Conservation (phyloP, 2,113 vertebrate genomes). For the Thunnus maccoyii region DNA sequence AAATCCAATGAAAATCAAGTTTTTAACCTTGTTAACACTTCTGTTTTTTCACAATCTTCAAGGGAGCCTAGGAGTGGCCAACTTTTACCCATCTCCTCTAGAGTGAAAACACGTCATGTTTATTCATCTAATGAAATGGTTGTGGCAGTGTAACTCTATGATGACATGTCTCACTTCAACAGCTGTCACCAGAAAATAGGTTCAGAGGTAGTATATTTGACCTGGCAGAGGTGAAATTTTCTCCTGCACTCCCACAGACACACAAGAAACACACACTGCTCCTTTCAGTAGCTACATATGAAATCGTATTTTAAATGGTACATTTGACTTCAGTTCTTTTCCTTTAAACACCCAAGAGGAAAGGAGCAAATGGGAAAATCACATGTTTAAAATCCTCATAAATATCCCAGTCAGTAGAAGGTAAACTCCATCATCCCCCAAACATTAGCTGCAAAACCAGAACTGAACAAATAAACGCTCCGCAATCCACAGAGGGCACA, state of each 20-base stretch:
- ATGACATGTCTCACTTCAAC: conserved; percentile 22
- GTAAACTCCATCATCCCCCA: conserved; percentile 22
- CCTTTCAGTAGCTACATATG: conserved; percentile 36
- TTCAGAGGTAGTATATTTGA: conserved; percentile 24
- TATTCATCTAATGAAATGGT: conserved; percentile 27
- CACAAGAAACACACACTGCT: neutral
- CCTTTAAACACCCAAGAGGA: conserved; percentile 33
- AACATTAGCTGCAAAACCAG: conserved; percentile 55
- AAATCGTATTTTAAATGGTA: conserved; percentile 44
- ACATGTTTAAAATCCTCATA: conserved; percentile 59
- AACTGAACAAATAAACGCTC: conserved; percentile 59
- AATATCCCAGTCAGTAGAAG: conserved; percentile 51
- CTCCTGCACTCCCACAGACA: conserved; percentile 12
- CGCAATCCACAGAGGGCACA: conserved; percentile 6
- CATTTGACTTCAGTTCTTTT: conserved; percentile 21
- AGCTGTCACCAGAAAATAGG: conserved; percentile 24
- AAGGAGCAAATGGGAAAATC: conserved; percentile 56
- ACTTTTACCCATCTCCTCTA: conserved; percentile 22
- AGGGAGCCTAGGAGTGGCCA: conserved; percentile 11
- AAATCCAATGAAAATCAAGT: no score
- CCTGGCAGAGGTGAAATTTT: conserved; percentile 11
- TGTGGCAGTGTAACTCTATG: neutral
- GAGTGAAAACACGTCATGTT: conserved; percentile 50
- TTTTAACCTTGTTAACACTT: no score
- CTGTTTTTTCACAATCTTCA: neutral